phyloP scores from a whole-genome alignment of 2,888 invertebrate genomes.

The Leistus spinibarbis region DNA sequence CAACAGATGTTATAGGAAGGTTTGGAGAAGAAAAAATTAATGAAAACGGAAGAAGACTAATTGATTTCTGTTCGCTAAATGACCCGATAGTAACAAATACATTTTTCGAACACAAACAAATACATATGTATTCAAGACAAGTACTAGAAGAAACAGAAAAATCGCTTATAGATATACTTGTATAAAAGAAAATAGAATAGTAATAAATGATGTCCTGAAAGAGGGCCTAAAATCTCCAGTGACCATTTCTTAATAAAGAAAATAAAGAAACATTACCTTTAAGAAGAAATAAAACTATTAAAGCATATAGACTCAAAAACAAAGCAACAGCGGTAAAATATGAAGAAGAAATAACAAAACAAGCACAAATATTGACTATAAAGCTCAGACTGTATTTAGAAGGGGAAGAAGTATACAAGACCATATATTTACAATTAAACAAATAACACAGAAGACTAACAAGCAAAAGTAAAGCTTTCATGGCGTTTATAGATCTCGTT shows the following conservation, averaged over 20 bases:
- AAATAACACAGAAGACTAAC: not conserved
- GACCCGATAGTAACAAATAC: not conserved
- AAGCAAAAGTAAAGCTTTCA: too few species aligned
- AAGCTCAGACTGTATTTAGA: constrained; percentile 25
- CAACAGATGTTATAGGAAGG: not conserved
- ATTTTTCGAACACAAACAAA: constrained; percentile 3
- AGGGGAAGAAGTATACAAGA: too few species aligned
- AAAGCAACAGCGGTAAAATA: not conserved
- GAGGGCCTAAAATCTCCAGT: not conserved
- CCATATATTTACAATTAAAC: not conserved
- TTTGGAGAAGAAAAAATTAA: constrained; percentile 4
- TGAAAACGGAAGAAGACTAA: constrained; percentile 16
- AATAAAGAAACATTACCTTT: not conserved
- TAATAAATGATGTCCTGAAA: not conserved
- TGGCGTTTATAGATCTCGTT: too few species aligned
- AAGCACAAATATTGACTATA: not conserved
- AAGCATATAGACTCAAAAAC: constrained; percentile 2
- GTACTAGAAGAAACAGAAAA: not conserved
- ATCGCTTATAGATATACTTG: constrained; percentile 9
- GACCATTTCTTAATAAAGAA: not conserved
- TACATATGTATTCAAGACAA: constrained; percentile 15
- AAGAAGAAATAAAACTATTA: not conserved
- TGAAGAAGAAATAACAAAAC: not conserved
- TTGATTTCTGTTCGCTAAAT: constrained; percentile 1
- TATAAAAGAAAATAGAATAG: not conserved